Percentiles rank a stretch among this genome's conserved stretches.
phyloP scores from a whole-genome alignment of 2,888 invertebrate genomes.

The Dryadula phaetusa region DNA sequence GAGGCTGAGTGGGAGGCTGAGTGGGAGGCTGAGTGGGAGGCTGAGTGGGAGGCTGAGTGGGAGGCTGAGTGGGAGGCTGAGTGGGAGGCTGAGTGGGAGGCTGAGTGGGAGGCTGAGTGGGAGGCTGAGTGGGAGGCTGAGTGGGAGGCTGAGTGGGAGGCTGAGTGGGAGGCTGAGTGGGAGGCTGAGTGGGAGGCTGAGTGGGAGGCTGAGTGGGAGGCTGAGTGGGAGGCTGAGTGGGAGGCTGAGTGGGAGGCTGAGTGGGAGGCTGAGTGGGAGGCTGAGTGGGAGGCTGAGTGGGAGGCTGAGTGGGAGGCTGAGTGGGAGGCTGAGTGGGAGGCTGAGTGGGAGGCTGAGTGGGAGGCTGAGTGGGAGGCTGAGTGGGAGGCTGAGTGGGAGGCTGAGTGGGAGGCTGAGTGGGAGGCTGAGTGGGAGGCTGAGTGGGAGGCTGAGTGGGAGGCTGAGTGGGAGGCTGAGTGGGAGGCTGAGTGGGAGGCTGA shows the following conservation, averaged over 20 bases:
- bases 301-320: neutral
- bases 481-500: no score
- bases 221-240: neutral
- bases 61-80: neutral
- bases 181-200: neutral
- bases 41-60: conserved; percentile 3
- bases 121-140: no score
- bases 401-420: neutral
- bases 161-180: conserved; percentile 9
- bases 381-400: conserved; percentile 5
- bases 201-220: conserved; percentile 16
- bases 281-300: neutral
- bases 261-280: conserved; percentile 18
- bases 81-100: neutral
- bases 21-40: no score
- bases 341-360: neutral
- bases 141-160: no score
- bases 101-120: no score
- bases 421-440: neutral
- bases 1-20: neutral
- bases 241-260: neutral
- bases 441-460: no score
- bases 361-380: neutral
- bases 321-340: neutral
- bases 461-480: no score